Evolutionary conservation across 2,113 vertebrate genomes (phyloP), one percentile per base, ranked within the genome.

Genomic region (Rhinoderma darwinii): DNA sequence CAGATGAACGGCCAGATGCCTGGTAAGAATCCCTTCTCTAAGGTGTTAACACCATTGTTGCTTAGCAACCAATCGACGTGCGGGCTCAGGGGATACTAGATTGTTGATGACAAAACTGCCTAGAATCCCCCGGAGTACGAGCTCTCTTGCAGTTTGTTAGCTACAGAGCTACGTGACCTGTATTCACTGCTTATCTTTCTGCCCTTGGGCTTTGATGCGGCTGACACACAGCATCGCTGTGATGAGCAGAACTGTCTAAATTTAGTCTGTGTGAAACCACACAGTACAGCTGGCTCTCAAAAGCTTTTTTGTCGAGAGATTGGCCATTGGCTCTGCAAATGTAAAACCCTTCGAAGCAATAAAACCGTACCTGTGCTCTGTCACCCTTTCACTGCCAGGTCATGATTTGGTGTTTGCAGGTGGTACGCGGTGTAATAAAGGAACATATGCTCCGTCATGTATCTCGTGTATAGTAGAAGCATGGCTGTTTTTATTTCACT

Each of bases 1-100:
- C 98, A 99, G 96, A 99, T 99, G 98, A 99, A 99, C 92, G 98
- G 98, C 93, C 98, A 99, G 96, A 99, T 99, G 95, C 98, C 97
- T 93, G 98, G 98, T 99, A 96, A 95, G 95, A 95, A 91, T 92
- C 89, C 91, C 91, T 91, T 92, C 92, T 90, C 90, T 86, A 93
- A 95, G 94, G 95, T 93, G 94, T 95, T 95, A 94, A 93, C 94
- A 94, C 93, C 93, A 91, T 90, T 90, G 96, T 98, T 96, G 95
- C 97, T 93, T 96, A 96, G 96, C 97, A 97, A 97, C 97, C 93
- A 91, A 93, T 94, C 92, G 93, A 93, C 92, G 90, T 92, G 91
- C 90, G 91, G 93, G 93, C 95, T 94, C 95, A 91, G 93, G 95
- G 95, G 94, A 96, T 94, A 94, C 95, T 92, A 94, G 92, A 93